Evolutionary conservation across 1,140 invertebrate genomes (phyloP).

Genomic region (Agraylea sexmaculata): DNA sequence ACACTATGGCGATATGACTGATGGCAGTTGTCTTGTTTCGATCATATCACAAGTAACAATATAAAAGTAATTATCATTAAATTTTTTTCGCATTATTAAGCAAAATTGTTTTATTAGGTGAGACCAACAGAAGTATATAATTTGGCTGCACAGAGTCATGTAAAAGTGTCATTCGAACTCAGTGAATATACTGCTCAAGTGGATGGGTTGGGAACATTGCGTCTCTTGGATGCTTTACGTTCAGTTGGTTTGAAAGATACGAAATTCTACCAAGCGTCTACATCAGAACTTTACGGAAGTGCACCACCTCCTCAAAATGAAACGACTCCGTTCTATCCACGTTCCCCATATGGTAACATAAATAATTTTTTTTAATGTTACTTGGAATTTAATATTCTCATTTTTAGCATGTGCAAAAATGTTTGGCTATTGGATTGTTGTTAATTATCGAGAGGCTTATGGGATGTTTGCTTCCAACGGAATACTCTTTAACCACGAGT

Average conservation of each 20-base stretch:
- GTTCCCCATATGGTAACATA: slow-evolving; percentile 93
- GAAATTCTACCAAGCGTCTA: slow-evolving; percentile 96
- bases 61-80: neutral
- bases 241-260: slow-evolving; percentile 80
- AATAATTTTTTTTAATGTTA: neutral
- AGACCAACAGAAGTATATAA: slow-evolving; percentile 96
- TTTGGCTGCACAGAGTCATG: slow-evolving; percentile 98
- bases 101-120: too few species aligned
- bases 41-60: slow-evolving; percentile 62
- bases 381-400: slow-evolving; percentile 1
- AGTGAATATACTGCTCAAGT: slow-evolving; percentile 99
- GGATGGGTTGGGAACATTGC: slow-evolving; percentile 92
- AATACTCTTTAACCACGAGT: slow-evolving; percentile 98
- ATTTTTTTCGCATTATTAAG: too few species aligned
- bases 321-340: slow-evolving; percentile 96
- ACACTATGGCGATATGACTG: slow-evolving; percentile 99
- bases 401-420: slow-evolving; percentile 90
- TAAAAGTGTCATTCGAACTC: slow-evolving; percentile 94
- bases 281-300: slow-evolving; percentile 97
- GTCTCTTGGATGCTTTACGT: slow-evolving; percentile 90
- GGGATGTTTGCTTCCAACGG: slow-evolving; percentile 97
- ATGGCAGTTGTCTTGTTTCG: slow-evolving; percentile 94
- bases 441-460: slow-evolving; percentile 98
- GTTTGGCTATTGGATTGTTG: slow-evolving; percentile 97
- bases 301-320: slow-evolving; percentile 95